Evolutionary conservation across 2,888 invertebrate genomes (phyloP), one percentile per base, ranked within the genome.

Genomic region (Lamellibrachia columna): DNA sequence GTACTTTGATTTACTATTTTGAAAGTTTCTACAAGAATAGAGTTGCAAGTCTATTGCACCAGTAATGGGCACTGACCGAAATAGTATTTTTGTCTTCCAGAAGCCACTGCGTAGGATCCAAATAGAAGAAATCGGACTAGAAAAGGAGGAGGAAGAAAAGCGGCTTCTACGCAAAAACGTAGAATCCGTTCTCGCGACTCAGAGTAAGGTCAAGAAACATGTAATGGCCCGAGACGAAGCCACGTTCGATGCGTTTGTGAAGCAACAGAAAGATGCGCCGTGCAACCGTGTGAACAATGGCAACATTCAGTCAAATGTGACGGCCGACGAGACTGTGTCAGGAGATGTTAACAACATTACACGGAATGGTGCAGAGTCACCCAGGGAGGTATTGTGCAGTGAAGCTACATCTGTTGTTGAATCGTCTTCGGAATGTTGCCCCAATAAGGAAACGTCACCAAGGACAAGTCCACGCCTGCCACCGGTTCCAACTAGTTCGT

Each of bases 111-210:
- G 93, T 90, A 94, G 95, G 92, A 94, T 96, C 15, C 93, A 94
- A 28, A 96, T 96, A 60, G 95, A 96, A 94, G 96, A 96, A 92
- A 95, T 96, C 75, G 96, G 96, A 4, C 55, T 95, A 15, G 95
- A 96, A 4, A 75, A 75, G 75, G 75, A 75, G 75, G 75, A 40
- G 94, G 94, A 94, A 28, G 92, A 90, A 94, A 93, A 90, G 8
- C 75, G 75, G 15, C 22, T 75, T n/a, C 75, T 22, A 6, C 91
- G 90, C 53, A 92, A 60, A 4, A 92, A 93, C 40, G 92, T 93
- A 8, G 93, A 90, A 3, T 92, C 93, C 53, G 92, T 92, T 11
- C 90, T 93, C 60, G 91, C 93, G 15, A 91, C 93, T 8, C 95
- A 95, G 91, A 94, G 95, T 93, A 94, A 94, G 90, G 93, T 93